Evolutionary conservation across 2,797 vertebrate genomes (phyloP).

Genomic region (Furcifer pardalis): DNA sequence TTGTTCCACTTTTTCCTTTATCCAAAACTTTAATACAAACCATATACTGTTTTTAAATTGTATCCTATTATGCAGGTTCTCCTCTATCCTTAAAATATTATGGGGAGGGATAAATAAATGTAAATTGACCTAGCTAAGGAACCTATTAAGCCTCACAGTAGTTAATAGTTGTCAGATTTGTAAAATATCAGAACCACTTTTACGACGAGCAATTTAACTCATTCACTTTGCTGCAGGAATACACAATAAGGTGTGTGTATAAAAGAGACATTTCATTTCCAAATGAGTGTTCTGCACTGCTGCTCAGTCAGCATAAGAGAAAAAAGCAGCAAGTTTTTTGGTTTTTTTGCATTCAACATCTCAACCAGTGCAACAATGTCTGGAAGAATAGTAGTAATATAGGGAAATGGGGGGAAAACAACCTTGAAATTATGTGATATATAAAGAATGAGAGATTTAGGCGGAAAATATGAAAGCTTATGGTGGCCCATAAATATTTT

Average conservation of each 20-base stretch:
- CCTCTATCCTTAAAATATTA: not conserved
- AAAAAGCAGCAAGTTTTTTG: too few relatives aligned
- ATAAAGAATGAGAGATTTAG: not conserved
- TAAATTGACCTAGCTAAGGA: not conserved
- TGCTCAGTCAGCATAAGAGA: not conserved
- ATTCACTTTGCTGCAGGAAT: not conserved
- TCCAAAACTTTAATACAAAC: constrained; percentile 16
- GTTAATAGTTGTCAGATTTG: not conserved
- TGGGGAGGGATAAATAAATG: not conserved
- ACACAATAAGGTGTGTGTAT: not conserved
- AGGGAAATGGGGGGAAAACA: too few relatives aligned
- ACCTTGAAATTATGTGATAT: not conserved
- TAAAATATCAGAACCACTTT: not conserved
- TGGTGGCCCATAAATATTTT: too few relatives aligned
- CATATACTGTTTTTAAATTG: not conserved
- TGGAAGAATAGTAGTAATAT: too few relatives aligned
- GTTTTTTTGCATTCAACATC: too few relatives aligned
- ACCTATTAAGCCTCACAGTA: not conserved
- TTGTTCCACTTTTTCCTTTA: constrained; percentile 31
- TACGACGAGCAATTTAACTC: not conserved
- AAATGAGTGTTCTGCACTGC: not conserved
- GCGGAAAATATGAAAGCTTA: not conserved
- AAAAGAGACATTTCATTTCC: not conserved
- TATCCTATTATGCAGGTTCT: not conserved
- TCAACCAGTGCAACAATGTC: too few relatives aligned